These are phyloP conservation scores for Diachrysia chrysitis DNA, from an alignment of 2,888 invertebrate species.

Conservation along the genomic window DNA sequence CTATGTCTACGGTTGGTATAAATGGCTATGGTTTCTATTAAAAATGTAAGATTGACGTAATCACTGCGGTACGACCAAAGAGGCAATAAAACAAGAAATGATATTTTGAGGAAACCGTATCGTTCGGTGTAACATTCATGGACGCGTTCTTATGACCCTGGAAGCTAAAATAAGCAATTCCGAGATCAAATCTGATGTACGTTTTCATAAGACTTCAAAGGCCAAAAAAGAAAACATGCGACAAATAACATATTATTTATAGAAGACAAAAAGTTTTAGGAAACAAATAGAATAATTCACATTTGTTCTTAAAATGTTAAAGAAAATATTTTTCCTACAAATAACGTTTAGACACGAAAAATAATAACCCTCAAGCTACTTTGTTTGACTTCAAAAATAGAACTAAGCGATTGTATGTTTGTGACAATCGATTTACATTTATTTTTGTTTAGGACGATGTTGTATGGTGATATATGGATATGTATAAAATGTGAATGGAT, in stretches of 20 bases:
- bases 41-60: slow-evolving; percentile 39
- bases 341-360: not conserved
- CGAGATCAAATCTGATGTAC: slow-evolving; percentile 34
- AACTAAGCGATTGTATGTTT: not conserved
- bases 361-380: not conserved
- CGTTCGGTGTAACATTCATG: slow-evolving; percentile 46
- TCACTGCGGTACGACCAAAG: slow-evolving; percentile 35
- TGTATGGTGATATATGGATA: not conserved
- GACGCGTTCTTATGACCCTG: slow-evolving; percentile 32
- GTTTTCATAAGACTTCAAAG: slow-evolving; percentile 27
- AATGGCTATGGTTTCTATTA: slow-evolving; percentile 25
- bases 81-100: slow-evolving; percentile 43
- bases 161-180: slow-evolving; percentile 49
- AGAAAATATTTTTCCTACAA: not conserved
- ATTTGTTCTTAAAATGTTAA: not conserved
- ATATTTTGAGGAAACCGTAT: slow-evolving; percentile 32
- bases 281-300: not conserved
- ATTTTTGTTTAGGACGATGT: not conserved
- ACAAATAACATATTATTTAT: not conserved
- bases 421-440: not conserved
- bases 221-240: not conserved
- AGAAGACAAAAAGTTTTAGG: not conserved
- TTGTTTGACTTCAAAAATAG: not conserved
- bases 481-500: not conserved
- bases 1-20: too few relatives aligned